Evolutionary conservation across 2,888 invertebrate genomes (phyloP).

Genomic region (Protodeltote pygarga): DNA sequence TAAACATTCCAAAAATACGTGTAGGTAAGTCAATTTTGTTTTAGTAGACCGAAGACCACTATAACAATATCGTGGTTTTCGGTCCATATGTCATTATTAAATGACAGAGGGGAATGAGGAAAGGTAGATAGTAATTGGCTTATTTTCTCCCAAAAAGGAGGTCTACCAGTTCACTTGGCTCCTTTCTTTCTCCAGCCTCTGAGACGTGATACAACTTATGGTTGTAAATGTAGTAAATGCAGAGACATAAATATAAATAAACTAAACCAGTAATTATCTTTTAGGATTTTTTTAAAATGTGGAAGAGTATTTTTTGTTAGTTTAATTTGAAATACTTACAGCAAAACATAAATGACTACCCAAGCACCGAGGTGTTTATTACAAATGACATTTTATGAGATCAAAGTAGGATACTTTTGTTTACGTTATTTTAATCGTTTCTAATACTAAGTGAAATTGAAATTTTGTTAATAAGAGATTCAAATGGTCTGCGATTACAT

Average conservation of each 20-base stretch:
- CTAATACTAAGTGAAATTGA: slow-evolving; percentile 29
- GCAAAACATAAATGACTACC: slow-evolving; percentile 61
- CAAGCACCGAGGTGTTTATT: slow-evolving; percentile 69
- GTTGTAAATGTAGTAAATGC: slow-evolving; percentile 68
- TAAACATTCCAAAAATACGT: slow-evolving; percentile 70
- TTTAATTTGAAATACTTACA: slow-evolving; percentile 37
- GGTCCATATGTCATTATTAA: too few species aligned
- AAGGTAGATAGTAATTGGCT: slow-evolving; percentile 15
- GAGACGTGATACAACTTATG: slow-evolving; percentile 29
- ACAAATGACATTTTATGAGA: slow-evolving; percentile 67
- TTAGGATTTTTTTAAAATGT: too few species aligned
- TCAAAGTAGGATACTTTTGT: slow-evolving; percentile 69
- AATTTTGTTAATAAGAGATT: slow-evolving; percentile 42
- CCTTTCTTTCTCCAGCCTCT: slow-evolving; percentile 24
- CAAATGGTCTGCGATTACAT: slow-evolving; percentile 40
- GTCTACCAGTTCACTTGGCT: slow-evolving; percentile 7
- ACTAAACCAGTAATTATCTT: slow-evolving; percentile 3
- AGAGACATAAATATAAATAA: slow-evolving; percentile 46
- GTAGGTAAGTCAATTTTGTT: slow-evolving; percentile 27
- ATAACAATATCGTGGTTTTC: slow-evolving; percentile 12
- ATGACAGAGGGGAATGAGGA: slow-evolving; percentile 1
- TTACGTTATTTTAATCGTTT: slow-evolving; percentile 35
- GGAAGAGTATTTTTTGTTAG: too few species aligned
- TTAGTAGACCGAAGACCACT: not conserved
- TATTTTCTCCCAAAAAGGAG: slow-evolving; percentile 28